Evolutionary conservation across 2,797 vertebrate species (phyloP).

Genomic region (Pteropus rufus): DNA sequence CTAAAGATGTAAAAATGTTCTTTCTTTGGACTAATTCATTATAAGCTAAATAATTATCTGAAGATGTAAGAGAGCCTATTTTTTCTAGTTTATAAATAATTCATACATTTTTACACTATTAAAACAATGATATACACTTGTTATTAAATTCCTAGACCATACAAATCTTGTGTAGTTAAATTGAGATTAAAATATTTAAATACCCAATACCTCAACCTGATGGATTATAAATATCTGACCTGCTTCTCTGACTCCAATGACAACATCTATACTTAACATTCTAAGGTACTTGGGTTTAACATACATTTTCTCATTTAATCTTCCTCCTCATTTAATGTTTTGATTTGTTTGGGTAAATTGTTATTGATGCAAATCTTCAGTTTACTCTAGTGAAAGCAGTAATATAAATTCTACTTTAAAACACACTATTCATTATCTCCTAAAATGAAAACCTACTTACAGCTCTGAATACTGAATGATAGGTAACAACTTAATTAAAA

Average conservation of each 20-base stretch:
- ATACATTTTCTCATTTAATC: not conserved
- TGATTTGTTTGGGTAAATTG: not conserved
- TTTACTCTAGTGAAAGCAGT: not conserved
- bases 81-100: constrained; percentile 33
- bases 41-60: not conserved
- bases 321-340: not conserved
- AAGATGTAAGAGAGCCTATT: not conserved
- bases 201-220: not conserved
- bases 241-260: not conserved
- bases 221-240: not conserved
- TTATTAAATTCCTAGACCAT: not conserved
- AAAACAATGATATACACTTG: not conserved
- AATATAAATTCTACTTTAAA: constrained; percentile 9
- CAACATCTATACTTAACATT: not conserved
- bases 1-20: not conserved
- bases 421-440: not conserved
- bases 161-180: not conserved
- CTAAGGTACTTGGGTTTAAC: not conserved
- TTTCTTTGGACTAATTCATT: constrained; percentile 20
- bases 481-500: constrained; percentile 13
- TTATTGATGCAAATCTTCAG: not conserved
- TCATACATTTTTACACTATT: not conserved
- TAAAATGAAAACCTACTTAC: not conserved
- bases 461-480: not conserved
- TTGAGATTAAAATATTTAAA: constrained; percentile 18